phyloP scores from a whole-genome alignment of 92 coral and sea anemone genomes.

The Umimayanthus kanabou region DNA sequence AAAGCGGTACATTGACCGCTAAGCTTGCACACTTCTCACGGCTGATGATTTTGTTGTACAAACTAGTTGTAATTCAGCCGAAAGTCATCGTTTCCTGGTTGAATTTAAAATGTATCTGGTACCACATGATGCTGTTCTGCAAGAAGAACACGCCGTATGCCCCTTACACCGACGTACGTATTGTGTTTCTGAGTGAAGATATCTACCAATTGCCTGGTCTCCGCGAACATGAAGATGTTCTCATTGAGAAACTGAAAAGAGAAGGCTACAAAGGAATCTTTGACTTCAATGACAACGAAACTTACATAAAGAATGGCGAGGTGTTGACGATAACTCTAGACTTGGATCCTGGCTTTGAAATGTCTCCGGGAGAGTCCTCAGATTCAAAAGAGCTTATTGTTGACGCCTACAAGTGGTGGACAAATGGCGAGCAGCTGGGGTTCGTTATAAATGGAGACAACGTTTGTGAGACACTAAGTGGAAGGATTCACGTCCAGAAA shows the following conservation, averaged over 20 bases:
- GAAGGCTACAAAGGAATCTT: not conserved
- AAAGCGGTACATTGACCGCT: not conserved
- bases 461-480: constrained; percentile 18
- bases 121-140: not conserved
- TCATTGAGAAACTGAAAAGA: not conserved
- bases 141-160: not conserved
- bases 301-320: constrained; percentile 12
- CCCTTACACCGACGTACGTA: not conserved
- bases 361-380: constrained; percentile 7
- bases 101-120: not conserved
- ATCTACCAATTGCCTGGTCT: constrained; percentile 2
- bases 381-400: constrained; percentile 6
- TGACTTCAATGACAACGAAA: not conserved
- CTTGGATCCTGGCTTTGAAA: not conserved
- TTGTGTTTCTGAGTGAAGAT: constrained; percentile 11
- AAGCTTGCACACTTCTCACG: constrained; percentile 23
- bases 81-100: constrained; percentile 17
- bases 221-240: constrained; percentile 5
- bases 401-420: constrained; percentile 18
- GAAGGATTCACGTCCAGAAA: not conserved
- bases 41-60: not conserved
- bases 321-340: not conserved
- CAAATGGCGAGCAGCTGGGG: constrained; percentile 9
- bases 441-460: constrained; percentile 11
- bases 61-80: not conserved